A percentile compares a stretch with the other conserved stretches of the same genome.
These are phyloP conservation scores for Gallirallus australis DNA, from an alignment of 2,797 vertebrate species.

Conservation along the genomic window DNA sequence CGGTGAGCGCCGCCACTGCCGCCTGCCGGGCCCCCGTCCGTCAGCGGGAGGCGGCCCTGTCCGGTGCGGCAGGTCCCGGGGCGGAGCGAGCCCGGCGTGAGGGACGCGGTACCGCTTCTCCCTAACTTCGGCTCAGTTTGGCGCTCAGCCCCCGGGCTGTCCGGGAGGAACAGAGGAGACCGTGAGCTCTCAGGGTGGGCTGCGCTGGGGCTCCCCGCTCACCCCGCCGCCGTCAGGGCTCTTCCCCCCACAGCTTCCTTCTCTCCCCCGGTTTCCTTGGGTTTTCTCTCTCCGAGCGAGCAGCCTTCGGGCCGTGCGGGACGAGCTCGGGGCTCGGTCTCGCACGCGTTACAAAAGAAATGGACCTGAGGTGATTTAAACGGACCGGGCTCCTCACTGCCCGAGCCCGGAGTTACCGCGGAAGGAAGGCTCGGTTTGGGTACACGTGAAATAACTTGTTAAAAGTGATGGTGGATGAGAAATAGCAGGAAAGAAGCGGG, in stretches of 20 bases:
- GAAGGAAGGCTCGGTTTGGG: not conserved
- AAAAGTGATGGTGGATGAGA: accelerated
- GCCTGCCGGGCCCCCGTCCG: not conserved
- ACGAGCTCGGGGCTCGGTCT: not conserved
- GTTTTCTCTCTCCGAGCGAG: not conserved
- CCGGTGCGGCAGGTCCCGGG: not conserved
- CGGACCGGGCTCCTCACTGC: not conserved
- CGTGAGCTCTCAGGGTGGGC: not conserved
- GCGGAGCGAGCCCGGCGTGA: not conserved
- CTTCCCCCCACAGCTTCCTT: not conserved
- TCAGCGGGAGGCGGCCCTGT: conserved; percentile 70
- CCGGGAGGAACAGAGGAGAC: not conserved
- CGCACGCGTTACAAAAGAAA: not conserved
- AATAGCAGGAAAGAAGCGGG: not conserved
- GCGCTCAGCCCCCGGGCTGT: not conserved
- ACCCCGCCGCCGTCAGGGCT: not conserved
- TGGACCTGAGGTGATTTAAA: not conserved
- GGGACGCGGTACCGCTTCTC: not conserved
- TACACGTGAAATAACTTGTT: accelerated
- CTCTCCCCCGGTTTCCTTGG: not conserved
- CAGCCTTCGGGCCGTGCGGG: not conserved
- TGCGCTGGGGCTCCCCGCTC: not conserved
- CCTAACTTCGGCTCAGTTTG: not conserved
- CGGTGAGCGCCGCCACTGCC: not conserved
- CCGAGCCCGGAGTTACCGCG: not conserved